Conservation (phyloP, 2,888 invertebrate genomes). For the Ectemnius lituratus region DNA sequence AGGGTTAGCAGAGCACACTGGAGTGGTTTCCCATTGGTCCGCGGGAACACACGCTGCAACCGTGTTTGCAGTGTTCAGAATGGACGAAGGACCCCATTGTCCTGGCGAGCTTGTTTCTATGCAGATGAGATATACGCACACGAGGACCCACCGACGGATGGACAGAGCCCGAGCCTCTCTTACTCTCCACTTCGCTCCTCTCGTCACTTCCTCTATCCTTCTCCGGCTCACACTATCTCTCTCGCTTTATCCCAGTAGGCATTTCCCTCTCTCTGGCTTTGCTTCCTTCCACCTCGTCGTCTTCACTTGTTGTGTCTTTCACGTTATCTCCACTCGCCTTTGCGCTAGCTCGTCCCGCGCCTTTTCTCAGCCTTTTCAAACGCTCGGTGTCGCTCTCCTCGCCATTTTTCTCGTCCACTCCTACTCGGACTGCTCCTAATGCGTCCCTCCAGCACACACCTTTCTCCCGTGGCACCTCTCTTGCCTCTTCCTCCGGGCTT, state of each 20-base stretch:
- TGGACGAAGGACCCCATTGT: constrained; percentile 73
- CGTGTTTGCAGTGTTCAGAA: constrained; percentile 74
- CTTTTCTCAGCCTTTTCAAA: too few relatives aligned
- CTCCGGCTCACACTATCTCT: constrained; percentile 5
- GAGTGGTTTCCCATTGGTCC: constrained; percentile 68
- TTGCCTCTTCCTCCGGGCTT: constrained; percentile 33
- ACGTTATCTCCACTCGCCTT: constrained; percentile 17
- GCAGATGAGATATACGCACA: constrained; percentile 74
- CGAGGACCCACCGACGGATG: constrained; percentile 55
- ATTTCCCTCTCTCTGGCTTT: background rate
- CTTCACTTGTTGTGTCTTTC: constrained; percentile 15
- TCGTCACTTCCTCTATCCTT: constrained; percentile 10
- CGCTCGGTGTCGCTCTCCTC: too few relatives aligned
- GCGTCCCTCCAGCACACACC: too few relatives aligned
- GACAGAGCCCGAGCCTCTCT: constrained; percentile 46
- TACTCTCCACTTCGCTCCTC: constrained; percentile 55
- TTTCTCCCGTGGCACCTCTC: constrained; percentile 2
- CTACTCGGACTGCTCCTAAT: too few relatives aligned
- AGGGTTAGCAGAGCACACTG: constrained; percentile 70
- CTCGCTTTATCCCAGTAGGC: too few relatives aligned
- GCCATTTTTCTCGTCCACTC: too few relatives aligned
- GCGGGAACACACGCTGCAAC: constrained; percentile 65
- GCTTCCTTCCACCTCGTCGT: background rate
- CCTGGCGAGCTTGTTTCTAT: constrained; percentile 75
- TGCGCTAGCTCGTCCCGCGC: constrained; percentile 9